Base-by-base conservation (phyloP, 2,888 invertebrate species). In the Chloromyia formosa region DNA sequence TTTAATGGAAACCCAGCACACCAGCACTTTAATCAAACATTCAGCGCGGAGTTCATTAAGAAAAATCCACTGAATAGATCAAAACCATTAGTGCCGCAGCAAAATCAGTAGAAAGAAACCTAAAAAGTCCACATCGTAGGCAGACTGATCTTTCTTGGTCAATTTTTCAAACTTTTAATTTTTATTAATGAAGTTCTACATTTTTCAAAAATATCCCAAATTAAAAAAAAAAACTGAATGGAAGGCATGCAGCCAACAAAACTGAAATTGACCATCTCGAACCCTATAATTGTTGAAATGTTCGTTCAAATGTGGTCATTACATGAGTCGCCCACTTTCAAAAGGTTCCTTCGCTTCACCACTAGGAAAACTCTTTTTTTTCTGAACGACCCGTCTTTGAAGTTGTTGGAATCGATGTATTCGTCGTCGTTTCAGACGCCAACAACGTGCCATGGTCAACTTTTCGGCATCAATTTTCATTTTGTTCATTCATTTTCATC, bases 241-340 rank as follows among this genome's bases (percentile, higher is more conserved):
- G 27, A 71, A 71, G 71, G 56, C 71, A 71, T 40, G 71, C 71
- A 56, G 71, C 71, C 56, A 71, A 49, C 71, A 56, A 35, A 35
- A 40, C 35, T 71, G 40, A 71, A 71, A 56, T 56, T 71, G 56
- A 56, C 56, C 22, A 58, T 56, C 56, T 56, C 71, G 56, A 56
- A 71, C 71, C 71, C 71, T 71, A 58, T 71, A 71, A 71, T 71
- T 71, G 56, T 71, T 58, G 71, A 71, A 58, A 71, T 71, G 71
- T 40, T 27, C 54, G 23, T n/a, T 40, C 71, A 71, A 56, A 66
- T 66, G 66, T 71, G 71, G 56, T 71, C 71, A 71, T 71, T 71
- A 71, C 71, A 58, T 71, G 71, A 71, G 71, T 71, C 71, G 71
- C 71, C 71, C 58, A 71, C 56, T 71, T 71, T 58, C 18, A 56